Evolutionary conservation across 1,140 invertebrate species (phyloP).

Genomic region (Drosophila arawakana): DNA sequence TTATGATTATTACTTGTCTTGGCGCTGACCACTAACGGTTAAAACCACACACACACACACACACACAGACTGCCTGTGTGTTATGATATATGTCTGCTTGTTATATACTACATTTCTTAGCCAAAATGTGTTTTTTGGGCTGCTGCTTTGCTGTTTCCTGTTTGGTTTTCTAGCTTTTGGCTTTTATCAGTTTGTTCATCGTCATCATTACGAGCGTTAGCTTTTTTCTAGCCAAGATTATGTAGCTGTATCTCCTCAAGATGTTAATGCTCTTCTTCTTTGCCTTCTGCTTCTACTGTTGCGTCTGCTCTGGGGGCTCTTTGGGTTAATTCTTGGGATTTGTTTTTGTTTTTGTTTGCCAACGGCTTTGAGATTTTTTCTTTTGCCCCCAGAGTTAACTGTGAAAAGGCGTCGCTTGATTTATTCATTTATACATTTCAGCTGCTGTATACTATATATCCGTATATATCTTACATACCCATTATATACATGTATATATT

Average conservation of each 20-base stretch:
- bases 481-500: conserved; percentile 21
- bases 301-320: conserved; percentile 24
- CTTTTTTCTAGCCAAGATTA: conserved; percentile 59
- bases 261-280: conserved; percentile 14
- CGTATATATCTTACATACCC: not conserved
- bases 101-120: conserved; percentile 12
- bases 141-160: conserved; percentile 71
- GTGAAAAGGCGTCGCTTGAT: conserved; percentile 73
- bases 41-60: conserved; percentile 15
- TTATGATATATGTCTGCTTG: conserved; percentile 21
- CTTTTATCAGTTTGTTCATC: conserved; percentile 41
- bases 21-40: conserved; percentile 61
- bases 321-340: conserved; percentile 65
- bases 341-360: conserved; percentile 38
- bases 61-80: conserved; percentile 17
- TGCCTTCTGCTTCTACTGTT: conserved; percentile 4
- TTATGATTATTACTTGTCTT: conserved; percentile 72
- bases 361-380: conserved; percentile 12
- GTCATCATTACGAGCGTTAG: conserved; percentile 46
- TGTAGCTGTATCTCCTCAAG: conserved; percentile 16
- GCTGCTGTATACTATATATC: conserved; percentile 51
- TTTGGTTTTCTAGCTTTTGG: conserved; percentile 46
- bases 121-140: conserved; percentile 27
- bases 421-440: conserved; percentile 72
- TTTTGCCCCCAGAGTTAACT: conserved; percentile 50